A percentile compares a stretch with the other conserved stretches of the same genome.
Conservation (phyloP, 2,797 vertebrate species). For the Vespertilio murinus region DNA sequence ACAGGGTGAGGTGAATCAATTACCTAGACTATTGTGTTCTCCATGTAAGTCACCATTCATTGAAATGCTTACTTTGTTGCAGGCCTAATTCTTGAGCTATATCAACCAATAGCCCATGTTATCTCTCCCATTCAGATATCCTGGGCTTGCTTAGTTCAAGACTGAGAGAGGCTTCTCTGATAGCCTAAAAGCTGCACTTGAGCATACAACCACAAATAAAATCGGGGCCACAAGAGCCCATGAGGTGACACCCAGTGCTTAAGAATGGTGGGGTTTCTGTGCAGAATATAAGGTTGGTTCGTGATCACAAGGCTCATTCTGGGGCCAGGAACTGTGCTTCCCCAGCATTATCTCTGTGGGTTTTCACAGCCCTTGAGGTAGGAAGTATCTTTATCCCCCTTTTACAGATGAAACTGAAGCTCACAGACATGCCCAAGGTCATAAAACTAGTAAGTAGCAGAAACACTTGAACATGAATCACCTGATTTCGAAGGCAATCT, state of each 20-base stretch:
- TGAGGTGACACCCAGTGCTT: background rate
- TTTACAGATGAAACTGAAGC: slow-evolving; percentile 16
- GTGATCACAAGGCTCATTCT: background rate
- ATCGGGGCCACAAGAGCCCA: background rate
- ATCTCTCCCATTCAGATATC: background rate
- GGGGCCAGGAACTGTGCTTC: background rate
- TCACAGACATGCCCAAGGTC: background rate
- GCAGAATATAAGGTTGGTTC: slow-evolving; percentile 29
- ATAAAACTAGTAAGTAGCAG: background rate
- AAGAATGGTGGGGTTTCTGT: slow-evolving; percentile 33
- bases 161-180: background rate
- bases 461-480: background rate
- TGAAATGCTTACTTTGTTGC: background rate
- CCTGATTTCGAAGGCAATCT: background rate
- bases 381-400: background rate
- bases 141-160: background rate
- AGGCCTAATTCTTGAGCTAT: background rate
- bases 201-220: background rate
- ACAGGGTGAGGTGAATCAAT: background rate
- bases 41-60: background rate
- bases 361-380: slow-evolving; percentile 1
- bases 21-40: background rate
- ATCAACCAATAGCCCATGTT: background rate
- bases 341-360: background rate
- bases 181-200: background rate